phyloP scores from a whole-genome alignment of 2,113 vertebrate species.

The Macquaria ambigua region DNA sequence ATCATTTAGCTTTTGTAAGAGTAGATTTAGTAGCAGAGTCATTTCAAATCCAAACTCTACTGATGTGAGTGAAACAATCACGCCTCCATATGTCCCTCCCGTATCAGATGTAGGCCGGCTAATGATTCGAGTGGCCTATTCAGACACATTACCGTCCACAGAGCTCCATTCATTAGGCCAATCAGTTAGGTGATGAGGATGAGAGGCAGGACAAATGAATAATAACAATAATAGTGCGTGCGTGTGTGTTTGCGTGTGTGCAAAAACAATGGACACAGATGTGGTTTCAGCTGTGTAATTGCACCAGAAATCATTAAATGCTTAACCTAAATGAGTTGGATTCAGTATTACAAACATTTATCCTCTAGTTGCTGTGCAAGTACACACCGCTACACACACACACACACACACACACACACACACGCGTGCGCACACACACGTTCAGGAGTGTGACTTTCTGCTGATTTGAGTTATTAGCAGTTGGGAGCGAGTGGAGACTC shows the following conservation, averaged over 20 bases:
- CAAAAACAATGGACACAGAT: conserved; percentile 61
- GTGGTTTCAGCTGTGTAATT: conserved; percentile 60
- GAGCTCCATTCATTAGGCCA: conserved; percentile 74
- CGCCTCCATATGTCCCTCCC: conserved; percentile 1
- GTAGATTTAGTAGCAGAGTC: neutral
- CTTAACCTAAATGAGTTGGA: conserved; percentile 66
- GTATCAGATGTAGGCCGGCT: conserved; percentile 24
- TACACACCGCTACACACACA: neutral
- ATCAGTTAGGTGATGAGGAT: conserved; percentile 64
- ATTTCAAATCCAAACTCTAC: neutral
- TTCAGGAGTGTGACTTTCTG: conserved; percentile 64
- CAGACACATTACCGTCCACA: conserved; percentile 59
- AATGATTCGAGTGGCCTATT: conserved; percentile 65
- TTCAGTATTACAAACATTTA: conserved; percentile 46
- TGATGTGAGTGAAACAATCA: neutral
- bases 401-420: too few relatives aligned
- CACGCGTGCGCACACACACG: neutral
- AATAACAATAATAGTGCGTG: conserved; percentile 40
- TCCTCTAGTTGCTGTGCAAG: conserved; percentile 23
- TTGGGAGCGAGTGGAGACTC: conserved; percentile 53
- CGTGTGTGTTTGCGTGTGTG: neutral
- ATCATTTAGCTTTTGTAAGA: neutral
- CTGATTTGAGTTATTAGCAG: conserved; percentile 78
- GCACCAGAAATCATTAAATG: conserved; percentile 66
- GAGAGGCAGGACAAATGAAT: conserved; percentile 53